phyloP scores from a whole-genome alignment of 2,888 invertebrate genomes.

The Choristoneura rosaceana region DNA sequence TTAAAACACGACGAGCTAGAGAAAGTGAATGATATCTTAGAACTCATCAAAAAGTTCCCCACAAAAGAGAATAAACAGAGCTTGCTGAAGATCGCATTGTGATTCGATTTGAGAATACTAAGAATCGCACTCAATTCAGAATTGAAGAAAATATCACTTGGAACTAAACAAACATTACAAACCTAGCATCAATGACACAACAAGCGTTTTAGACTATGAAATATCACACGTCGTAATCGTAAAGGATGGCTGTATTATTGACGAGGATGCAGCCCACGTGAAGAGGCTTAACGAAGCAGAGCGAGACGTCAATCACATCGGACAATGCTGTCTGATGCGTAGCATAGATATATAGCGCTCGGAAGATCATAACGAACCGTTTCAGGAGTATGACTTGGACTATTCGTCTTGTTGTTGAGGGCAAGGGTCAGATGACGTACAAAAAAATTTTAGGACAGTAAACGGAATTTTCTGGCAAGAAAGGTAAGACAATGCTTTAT shows the following conservation, averaged over 20 bases:
- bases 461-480: background rate
- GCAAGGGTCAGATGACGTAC: constrained; percentile 12
- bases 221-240: constrained; percentile 68
- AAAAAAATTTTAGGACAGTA: background rate
- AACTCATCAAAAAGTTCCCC: background rate
- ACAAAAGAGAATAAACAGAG: too few relatives aligned
- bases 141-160: background rate
- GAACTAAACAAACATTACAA: background rate
- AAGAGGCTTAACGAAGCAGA: constrained; percentile 71
- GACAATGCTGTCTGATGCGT: constrained; percentile 29
- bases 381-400: constrained; percentile 30
- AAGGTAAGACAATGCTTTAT: background rate
- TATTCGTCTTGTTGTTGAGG: constrained; percentile 17
- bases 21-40: background rate
- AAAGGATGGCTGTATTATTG: constrained; percentile 59
- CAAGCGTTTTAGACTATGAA: constrained; percentile 50
- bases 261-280: constrained; percentile 58
- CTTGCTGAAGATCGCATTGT: too few relatives aligned
- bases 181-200: constrained; percentile 7
- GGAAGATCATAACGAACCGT: constrained; percentile 29
- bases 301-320: constrained; percentile 70
- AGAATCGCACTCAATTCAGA: background rate
- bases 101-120: too few relatives aligned
- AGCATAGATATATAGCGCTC: constrained; percentile 22
- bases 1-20: background rate